Evolutionary conservation across 2,113 vertebrate species (phyloP).

Genomic region (Sturnus vulgaris): DNA sequence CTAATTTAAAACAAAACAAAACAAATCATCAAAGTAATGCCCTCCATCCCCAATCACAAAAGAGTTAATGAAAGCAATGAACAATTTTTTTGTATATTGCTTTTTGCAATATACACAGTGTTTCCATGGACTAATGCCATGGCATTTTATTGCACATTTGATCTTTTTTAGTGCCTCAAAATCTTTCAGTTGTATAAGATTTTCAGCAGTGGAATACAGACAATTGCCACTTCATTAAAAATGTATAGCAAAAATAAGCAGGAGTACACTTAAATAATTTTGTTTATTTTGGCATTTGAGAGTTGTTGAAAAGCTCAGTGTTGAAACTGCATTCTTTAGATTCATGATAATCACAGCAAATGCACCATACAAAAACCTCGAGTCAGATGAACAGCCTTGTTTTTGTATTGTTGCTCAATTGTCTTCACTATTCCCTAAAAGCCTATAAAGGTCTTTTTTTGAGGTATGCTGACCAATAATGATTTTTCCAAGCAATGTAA

Average conservation of each 20-base stretch:
- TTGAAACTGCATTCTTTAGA: slow-evolving; percentile 29
- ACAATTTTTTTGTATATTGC: not conserved
- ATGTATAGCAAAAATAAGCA: not conserved
- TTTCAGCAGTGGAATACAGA: slow-evolving; percentile 5
- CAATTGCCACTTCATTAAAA: not conserved
- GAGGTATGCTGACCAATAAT: not conserved
- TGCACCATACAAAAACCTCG: not conserved
- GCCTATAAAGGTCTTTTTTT: not conserved
- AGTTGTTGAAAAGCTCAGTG: slow-evolving; percentile 1
- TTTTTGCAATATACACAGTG: slow-evolving; percentile 30
- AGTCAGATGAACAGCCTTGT: slow-evolving; percentile 23
- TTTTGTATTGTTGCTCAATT: not conserved
- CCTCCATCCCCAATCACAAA: not conserved
- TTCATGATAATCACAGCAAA: slow-evolving; percentile 36
- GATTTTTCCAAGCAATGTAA: not conserved
- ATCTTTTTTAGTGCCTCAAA: slow-evolving; percentile 30
- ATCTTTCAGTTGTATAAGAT: slow-evolving; percentile 19
- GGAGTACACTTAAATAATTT: not conserved
- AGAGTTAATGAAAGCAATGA: not conserved
- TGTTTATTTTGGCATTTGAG: not conserved
- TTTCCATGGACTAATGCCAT: not conserved
- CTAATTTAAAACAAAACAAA: not conserved
- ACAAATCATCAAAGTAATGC: not conserved
- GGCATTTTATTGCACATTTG: slow-evolving; percentile 23
- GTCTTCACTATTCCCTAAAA: not conserved